Evolutionary conservation across 2,888 invertebrate species (phyloP), one percentile per base, ranked within the genome.

Genomic region (Omphaloscelis lunosa): DNA sequence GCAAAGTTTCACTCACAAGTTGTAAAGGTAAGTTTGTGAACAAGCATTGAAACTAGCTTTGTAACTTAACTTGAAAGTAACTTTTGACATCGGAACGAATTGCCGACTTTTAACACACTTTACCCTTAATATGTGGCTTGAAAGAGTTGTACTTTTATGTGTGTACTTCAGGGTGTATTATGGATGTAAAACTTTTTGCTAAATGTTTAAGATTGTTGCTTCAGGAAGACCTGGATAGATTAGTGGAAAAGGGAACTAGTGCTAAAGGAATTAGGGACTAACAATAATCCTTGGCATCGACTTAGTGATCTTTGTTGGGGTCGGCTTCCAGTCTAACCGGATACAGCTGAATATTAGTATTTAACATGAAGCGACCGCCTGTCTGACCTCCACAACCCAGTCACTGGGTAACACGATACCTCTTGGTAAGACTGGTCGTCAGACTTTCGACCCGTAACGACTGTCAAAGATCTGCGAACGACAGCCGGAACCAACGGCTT

Each of bases 61-160:
- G 72, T 66, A 66, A 82, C 70, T 68, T 65, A 15, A 62, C 41
- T 63, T 56, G 69, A 56, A 59, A 51, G 66, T 67, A 68, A 85
- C 73, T 86, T 83, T 72, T 72, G 77, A 83, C 73, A 58, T 53
- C 59, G 34, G 58, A 65, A 79, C 72, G 75, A 68, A 84, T 83
- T 74, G 83, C 59, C 71, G 62, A 58, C 67, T 80, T 73, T 62
- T 65, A 70, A 68, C 75, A 72, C 23, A 62, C 23, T 61, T 75
- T 65, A 62, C 34, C 61, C 17, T 39, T 67, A 83, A 72, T 69
- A 68, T 82, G 45, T 82, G 59, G 53, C 27, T 74, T 75, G 0
- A 69, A 75, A 75, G 41, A 75, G 59, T 63, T 79, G 7, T 20
- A 69, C n/a, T 53, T 65, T 29, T 41, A 39, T 20, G 29, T 63